phyloP scores from a whole-genome alignment of 2,113 vertebrate species.

The Phalacrocorax pelagicus region DNA sequence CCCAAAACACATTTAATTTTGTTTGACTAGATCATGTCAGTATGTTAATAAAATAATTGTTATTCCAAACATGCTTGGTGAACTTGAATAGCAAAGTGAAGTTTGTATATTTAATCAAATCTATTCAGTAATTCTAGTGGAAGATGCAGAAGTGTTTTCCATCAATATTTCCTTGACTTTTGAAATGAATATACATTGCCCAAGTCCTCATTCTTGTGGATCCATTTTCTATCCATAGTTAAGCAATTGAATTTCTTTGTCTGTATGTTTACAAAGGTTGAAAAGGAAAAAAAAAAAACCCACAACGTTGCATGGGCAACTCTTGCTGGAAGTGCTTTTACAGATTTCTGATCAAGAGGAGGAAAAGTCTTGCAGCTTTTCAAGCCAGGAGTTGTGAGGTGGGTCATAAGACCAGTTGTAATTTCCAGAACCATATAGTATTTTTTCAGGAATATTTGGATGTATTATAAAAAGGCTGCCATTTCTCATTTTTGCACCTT shows the following conservation, averaged over 20 bases:
- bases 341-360: not conserved
- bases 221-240: not conserved
- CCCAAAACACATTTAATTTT: slow-evolving; percentile 51
- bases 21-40: slow-evolving; percentile 46
- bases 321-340: not conserved
- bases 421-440: not conserved
- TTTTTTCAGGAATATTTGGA: not conserved
- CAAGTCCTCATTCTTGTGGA: not conserved
- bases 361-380: not conserved
- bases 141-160: slow-evolving; percentile 47
- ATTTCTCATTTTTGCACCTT: not conserved
- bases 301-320: not conserved
- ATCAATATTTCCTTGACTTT: slow-evolving; percentile 51
- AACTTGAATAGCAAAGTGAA: slow-evolving; percentile 38
- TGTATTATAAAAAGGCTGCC: not conserved
- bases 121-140: slow-evolving; percentile 39
- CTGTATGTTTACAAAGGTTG: not conserved
- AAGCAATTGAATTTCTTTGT: not conserved
- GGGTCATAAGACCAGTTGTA: not conserved
- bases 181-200: slow-evolving; percentile 11
- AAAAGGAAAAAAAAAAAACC: not conserved
- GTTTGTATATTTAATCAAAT: slow-evolving; percentile 51
- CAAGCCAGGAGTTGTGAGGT: not conserved
- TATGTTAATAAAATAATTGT: slow-evolving; percentile 53
- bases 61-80: slow-evolving; percentile 56